Percentiles rank a stretch among this genome's conserved stretches.
These are phyloP conservation scores for Diorhabda sublineata DNA, from an alignment of 1,140 invertebrate genomes.

Conservation along the genomic window DNA sequence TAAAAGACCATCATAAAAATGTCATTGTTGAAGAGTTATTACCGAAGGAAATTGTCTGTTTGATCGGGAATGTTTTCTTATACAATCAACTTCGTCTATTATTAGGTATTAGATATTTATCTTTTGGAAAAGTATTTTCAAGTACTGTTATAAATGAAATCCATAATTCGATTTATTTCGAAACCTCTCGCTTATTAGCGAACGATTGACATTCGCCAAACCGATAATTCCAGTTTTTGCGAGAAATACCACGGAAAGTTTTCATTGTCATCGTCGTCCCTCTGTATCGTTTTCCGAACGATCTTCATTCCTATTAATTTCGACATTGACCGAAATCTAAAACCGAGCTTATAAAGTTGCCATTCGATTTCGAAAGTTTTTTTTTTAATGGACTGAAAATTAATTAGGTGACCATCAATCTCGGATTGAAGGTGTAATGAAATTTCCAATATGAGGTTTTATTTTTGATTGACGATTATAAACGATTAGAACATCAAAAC, in stretches of 20 bases:
- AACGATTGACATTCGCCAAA: constrained; percentile 10
- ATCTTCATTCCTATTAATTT: constrained; percentile 8
- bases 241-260: neutral
- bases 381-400: neutral
- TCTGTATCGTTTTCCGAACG: neutral
- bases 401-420: neutral
- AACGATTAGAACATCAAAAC: too few relatives aligned
- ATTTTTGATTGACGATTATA: too few relatives aligned
- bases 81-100: neutral
- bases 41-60: constrained; percentile 8
- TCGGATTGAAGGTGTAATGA: too few relatives aligned
- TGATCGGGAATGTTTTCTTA: neutral
- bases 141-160: neutral
- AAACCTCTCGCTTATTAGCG: neutral
- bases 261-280: neutral
- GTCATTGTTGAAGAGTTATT: constrained; percentile 12
- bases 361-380: neutral
- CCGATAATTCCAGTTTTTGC: constrained; percentile 10
- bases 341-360: constrained; percentile 6
- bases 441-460: too few relatives aligned
- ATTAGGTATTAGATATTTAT: neutral
- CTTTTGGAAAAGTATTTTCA: neutral
- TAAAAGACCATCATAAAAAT: constrained; percentile 7
- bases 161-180: constrained; percentile 1
- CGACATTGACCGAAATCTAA: constrained; percentile 8